A percentile compares a stretch with the other conserved stretches of the same genome.
These are phyloP conservation scores for Polypterus senegalus DNA, from an alignment of 2,113 vertebrate species.

Conservation along the genomic window DNA sequence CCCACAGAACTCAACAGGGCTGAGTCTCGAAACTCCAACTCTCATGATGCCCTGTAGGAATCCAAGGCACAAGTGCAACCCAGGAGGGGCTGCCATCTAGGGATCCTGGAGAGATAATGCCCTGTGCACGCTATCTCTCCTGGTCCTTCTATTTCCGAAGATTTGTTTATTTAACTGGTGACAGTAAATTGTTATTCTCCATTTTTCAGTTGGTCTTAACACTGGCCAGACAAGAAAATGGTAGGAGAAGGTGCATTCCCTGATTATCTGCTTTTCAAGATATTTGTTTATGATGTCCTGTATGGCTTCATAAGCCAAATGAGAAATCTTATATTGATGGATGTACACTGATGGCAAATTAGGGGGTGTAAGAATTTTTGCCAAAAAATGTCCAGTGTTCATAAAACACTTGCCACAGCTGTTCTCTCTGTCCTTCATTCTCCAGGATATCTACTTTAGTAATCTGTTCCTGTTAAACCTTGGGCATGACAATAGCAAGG, in stretches of 20 bases:
- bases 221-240: conserved; percentile 6
- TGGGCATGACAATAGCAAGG: no score
- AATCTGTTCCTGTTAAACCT: not conserved
- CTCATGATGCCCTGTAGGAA: no score
- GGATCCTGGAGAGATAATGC: no score
- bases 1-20: no score
- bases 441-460: not conserved
- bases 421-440: not conserved
- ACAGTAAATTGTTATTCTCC: conserved; percentile 12
- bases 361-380: not conserved
- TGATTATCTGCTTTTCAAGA: not conserved
- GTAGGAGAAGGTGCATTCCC: conserved; percentile 1
- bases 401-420: not conserved
- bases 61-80: no score
- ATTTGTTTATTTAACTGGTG: conserved; percentile 15
- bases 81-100: no score
- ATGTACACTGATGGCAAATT: not conserved
- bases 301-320: not conserved
- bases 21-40: no score
- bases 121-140: no score
- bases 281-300: not conserved
- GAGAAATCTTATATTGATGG: not conserved
- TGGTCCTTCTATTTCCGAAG: not conserved
- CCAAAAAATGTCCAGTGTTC: not conserved
- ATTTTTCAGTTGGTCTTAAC: conserved; percentile 11